Conservation (phyloP, 2,888 invertebrate species). For the Drosophila planitibia region DNA sequence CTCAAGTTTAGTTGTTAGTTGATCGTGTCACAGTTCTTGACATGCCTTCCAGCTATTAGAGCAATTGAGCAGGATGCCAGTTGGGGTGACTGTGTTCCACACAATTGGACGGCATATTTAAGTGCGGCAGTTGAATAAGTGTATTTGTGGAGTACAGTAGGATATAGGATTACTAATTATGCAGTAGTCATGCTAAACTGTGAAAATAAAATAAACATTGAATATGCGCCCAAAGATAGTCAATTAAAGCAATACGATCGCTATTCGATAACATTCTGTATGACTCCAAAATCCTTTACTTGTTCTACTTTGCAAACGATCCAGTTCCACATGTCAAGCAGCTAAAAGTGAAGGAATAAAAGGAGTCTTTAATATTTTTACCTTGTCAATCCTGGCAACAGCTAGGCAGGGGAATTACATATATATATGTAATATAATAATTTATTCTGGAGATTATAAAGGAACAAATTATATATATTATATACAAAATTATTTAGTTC, state of each 20-base stretch:
- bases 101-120: neutral
- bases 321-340: neutral
- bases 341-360: neutral
- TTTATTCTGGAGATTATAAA: neutral
- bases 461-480: neutral
- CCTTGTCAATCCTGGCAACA: neutral
- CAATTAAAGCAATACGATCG: too few species aligned
- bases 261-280: neutral
- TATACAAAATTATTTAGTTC: neutral
- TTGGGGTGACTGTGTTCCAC: neutral
- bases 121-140: accelerated
- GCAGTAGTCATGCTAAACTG: neutral
- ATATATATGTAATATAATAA: neutral
- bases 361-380: neutral
- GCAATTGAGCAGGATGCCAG: constrained; percentile 13
- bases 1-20: constrained; percentile 32
- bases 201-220: neutral
- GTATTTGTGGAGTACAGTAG: neutral
- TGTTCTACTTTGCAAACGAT: neutral
- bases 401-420: neutral
- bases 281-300: neutral
- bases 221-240: neutral
- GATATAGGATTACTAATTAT: neutral
- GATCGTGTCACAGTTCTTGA: constrained; percentile 38
- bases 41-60: neutral